phyloP scores from a whole-genome alignment of 2,113 vertebrate species.

The Cheilinus undulatus region DNA sequence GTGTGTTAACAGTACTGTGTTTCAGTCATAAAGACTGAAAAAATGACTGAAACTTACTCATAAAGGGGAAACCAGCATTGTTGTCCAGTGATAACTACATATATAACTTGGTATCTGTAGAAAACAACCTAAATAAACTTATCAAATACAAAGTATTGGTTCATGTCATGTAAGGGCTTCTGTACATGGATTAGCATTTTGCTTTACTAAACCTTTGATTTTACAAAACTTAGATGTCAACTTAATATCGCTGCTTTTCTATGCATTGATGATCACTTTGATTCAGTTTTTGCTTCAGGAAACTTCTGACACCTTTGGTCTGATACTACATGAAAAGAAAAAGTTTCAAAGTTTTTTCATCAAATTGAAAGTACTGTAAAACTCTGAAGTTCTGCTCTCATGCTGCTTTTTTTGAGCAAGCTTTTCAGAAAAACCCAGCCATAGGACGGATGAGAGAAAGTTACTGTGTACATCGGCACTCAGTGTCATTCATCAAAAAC shows the following conservation, averaged over 20 bases:
- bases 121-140: too few relatives aligned
- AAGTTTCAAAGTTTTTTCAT: neutral
- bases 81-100: too few relatives aligned
- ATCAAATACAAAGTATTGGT: too few relatives aligned
- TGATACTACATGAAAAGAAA: conserved; percentile 1
- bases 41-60: too few relatives aligned
- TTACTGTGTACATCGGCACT: conserved; percentile 1
- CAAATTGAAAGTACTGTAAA: neutral
- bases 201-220: too few relatives aligned
- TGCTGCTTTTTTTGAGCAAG: conserved; percentile 17
- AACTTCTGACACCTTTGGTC: conserved; percentile 4
- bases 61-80: too few relatives aligned
- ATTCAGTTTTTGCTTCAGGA: neutral
- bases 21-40: neutral
- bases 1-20: neutral
- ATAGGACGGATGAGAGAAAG: conserved; percentile 1
- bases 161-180: too few relatives aligned
- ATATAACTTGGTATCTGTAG: too few relatives aligned
- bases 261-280: neutral
- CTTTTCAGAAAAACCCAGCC: neutral
- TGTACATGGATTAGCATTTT: too few relatives aligned
- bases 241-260: neutral
- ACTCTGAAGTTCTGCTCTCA: conserved; percentile 1
- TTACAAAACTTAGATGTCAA: too few relatives aligned
- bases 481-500: conserved; percentile 55